phyloP scores from a whole-genome alignment of 2,888 invertebrate species.

The Orthonychiurus folsomi region DNA sequence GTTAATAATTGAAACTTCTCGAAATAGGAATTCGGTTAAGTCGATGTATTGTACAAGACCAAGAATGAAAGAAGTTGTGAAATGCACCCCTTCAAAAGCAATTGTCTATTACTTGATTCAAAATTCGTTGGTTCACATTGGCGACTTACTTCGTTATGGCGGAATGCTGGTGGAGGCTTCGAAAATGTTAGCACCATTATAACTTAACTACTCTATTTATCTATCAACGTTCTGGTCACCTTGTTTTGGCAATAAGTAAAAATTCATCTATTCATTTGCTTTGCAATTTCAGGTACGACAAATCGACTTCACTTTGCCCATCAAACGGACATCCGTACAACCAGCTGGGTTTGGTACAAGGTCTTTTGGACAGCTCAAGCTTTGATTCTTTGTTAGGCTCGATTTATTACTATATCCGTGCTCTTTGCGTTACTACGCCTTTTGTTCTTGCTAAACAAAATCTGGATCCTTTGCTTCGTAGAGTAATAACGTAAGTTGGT shows the following conservation, averaged over 20 bases:
- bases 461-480: conserved; percentile 46
- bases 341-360: conserved; percentile 54
- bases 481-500: conserved; percentile 18
- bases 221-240: too few relatives aligned
- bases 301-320: conserved; percentile 45
- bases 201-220: not conserved
- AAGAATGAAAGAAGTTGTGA: conserved; percentile 15
- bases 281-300: conserved; percentile 57
- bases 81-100: conserved; percentile 30
- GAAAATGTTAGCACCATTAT: conserved; percentile 55
- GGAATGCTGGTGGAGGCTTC: conserved; percentile 72
- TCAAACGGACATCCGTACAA: conserved; percentile 82
- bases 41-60: too few relatives aligned
- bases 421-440: conserved; percentile 71
- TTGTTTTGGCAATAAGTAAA: not conserved
- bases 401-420: conserved; percentile 76
- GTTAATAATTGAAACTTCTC: not conserved
- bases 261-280: not conserved
- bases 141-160: conserved; percentile 75
- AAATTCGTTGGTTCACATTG: conserved; percentile 79
- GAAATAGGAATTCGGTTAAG: conserved; percentile 37
- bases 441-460: conserved; percentile 77
- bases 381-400: conserved; percentile 66
- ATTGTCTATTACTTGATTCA: conserved; percentile 66
- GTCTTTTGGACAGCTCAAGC: conserved; percentile 68